Percentiles rank a stretch among this genome's conserved stretches.
These are phyloP conservation scores for Oscheius sp. DNA, from an alignment of 1,140 invertebrate genomes.

Conservation along the genomic window DNA sequence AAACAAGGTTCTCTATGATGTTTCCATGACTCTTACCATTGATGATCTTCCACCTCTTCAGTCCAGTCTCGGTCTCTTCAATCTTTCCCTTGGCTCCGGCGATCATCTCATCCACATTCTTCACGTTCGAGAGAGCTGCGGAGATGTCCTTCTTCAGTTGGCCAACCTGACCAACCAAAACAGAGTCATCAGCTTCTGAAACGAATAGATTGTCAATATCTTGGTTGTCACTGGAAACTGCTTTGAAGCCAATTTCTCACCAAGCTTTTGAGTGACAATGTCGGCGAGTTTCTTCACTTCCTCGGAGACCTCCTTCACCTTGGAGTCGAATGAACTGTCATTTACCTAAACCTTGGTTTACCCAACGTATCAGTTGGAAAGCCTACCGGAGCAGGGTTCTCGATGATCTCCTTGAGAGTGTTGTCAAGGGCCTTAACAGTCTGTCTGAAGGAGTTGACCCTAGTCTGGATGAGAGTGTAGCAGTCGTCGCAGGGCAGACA, in stretches of 20 bases:
- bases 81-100: slow-evolving; percentile 45
- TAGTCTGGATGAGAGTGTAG: slow-evolving; percentile 55
- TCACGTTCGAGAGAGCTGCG: slow-evolving; percentile 39
- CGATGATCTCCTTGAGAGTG: slow-evolving; percentile 57
- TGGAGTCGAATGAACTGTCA: slow-evolving; percentile 53
- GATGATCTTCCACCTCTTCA: slow-evolving; percentile 44
- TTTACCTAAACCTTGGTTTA: slow-evolving; percentile 36
- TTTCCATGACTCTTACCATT: slow-evolving; percentile 5
- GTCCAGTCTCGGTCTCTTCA: slow-evolving; percentile 32
- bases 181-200: slow-evolving; percentile 48
- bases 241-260: slow-evolving; percentile 16
- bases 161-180: slow-evolving; percentile 45
- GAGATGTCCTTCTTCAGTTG: slow-evolving; percentile 43
- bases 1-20: too few relatives aligned
- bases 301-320: slow-evolving; percentile 45
- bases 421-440: slow-evolving; percentile 45
- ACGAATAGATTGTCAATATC: slow-evolving; percentile 17
- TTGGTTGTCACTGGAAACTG: not conserved
- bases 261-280: slow-evolving; percentile 50
- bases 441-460: slow-evolving; percentile 50
- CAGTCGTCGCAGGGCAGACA: slow-evolving; percentile 59
- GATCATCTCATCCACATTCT: slow-evolving; percentile 45
- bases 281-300: slow-evolving; percentile 45
- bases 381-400: slow-evolving; percentile 53
- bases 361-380: not conserved